Conservation (phyloP, 2,113 vertebrate species). For the Sphaerodactylus townsendi region DNA sequence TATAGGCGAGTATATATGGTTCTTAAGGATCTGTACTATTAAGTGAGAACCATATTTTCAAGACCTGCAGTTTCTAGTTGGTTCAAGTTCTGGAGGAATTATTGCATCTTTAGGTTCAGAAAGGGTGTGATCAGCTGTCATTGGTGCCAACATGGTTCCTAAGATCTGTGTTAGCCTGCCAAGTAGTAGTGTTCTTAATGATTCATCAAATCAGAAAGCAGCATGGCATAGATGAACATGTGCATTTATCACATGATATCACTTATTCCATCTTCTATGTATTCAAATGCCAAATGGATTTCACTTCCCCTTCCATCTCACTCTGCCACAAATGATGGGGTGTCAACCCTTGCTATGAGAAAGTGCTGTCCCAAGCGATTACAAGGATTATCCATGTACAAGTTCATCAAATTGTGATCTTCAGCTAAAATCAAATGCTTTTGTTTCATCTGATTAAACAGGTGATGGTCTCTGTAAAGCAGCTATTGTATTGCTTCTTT, state of each 20-base stretch:
- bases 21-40: background rate
- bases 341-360: constrained; percentile 41
- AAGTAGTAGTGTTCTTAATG: background rate
- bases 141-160: fast-evolving
- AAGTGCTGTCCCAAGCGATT: constrained; percentile 37
- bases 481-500: background rate
- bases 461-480: background rate
- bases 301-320: constrained; percentile 5
- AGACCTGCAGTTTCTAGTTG: background rate
- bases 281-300: background rate
- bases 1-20: too few species aligned
- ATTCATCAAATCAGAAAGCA: background rate
- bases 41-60: background rate
- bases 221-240: background rate
- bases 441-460: constrained; percentile 25
- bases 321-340: constrained; percentile 35
- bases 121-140: background rate
- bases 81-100: background rate
- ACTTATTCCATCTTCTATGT: background rate
- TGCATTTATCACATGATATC: background rate
- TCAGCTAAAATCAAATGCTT: constrained; percentile 38
- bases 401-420: constrained; percentile 23
- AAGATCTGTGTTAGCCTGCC: background rate
- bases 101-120: background rate
- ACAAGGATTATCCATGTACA: background rate